Evolutionary conservation across 2,888 invertebrate genomes (phyloP), one percentile per base, ranked within the genome.

Genomic region (Eupithecia subfuscata): DNA sequence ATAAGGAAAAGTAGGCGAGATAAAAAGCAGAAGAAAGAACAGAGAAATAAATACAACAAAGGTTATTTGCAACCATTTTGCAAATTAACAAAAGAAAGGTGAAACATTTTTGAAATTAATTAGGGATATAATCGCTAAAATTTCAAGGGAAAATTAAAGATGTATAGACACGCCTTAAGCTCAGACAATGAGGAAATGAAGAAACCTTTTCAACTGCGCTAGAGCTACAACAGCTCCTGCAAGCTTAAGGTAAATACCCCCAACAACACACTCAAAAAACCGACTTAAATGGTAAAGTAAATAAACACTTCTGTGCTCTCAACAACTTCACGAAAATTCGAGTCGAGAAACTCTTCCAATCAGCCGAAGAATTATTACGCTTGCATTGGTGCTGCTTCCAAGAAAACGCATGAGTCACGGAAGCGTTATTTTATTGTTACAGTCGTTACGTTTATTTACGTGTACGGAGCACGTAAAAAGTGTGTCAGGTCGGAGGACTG

Each of bases 361-460:
- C 78, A 76, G 64, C 75, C 25, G 48, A 73, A 75, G 78, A 82
- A 77, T 82, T 78, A 82, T 80, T 77, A 63, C 73, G 74, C 72
- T 75, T 71, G 78, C 75, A 78, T 80, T 81, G 73, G 69, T 63
- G 69, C 74, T 48, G 71, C 34, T 79, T 78, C 81, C 73, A 75
- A 70, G 81, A 80, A 82, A 69, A 63, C 70, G 52, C 30, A 65
- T 80, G 82, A 81, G 74, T 82, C 82, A 81, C 69, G 64, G 67
- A 73, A 77, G 40, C 76, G 69, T 74, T 63, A 74, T 78, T 80
- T 81, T 81, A 79, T 79, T 75, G 75, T 78, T 75, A 71, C 77
- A 72, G 74, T 80, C 77, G 78, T 79, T 79, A 78, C 80, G 78
- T 70, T 70, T 76, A 80, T 79, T 81, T 81, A 81, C 80, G 80